These are phyloP conservation scores for Trisateles emortualis DNA, from an alignment of 2,888 invertebrate genomes.

Conservation along the genomic window DNA sequence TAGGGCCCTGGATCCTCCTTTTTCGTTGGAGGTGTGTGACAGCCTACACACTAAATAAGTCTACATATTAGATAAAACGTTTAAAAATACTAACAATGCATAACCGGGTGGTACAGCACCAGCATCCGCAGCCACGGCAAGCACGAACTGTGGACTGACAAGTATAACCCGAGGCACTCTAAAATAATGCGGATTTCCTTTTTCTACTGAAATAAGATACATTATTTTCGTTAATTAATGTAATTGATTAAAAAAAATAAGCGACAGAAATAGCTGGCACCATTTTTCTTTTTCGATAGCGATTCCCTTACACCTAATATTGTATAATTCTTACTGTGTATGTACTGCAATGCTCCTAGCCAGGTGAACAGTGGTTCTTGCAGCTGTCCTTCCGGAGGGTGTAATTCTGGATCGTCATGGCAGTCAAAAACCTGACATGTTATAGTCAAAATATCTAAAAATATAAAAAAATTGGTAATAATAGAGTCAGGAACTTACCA, in stretches of 20 bases:
- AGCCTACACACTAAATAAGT: no score
- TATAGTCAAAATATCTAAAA: conserved; percentile 15
- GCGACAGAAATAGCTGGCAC: no score
- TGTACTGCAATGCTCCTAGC: conserved; percentile 75
- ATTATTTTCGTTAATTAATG: no score
- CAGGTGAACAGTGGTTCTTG: conserved; percentile 72
- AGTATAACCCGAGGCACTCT: conserved; percentile 1
- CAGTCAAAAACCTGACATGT: conserved; percentile 68
- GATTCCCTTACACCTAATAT: no score
- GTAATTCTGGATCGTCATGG: conserved; percentile 68
- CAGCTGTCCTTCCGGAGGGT: conserved; percentile 66
- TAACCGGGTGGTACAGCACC: not conserved
- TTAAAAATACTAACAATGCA: conserved; percentile 7
- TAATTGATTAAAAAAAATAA: no score
- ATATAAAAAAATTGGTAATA: no score
- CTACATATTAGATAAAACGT: no score
- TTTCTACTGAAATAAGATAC: not conserved
- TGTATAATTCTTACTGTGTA: conserved; percentile 61
- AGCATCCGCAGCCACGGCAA: not conserved
- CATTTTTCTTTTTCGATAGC: no score
- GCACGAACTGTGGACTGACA: not conserved
- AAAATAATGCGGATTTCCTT: conserved; percentile 4
- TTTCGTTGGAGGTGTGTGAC: no score
- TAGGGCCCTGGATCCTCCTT: no score
- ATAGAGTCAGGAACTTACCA: no score